Percentiles rank a stretch among this genome's conserved stretches.
phyloP scores from a whole-genome alignment of 2,888 invertebrate genomes.

The Aspidiotus rigidus region DNA sequence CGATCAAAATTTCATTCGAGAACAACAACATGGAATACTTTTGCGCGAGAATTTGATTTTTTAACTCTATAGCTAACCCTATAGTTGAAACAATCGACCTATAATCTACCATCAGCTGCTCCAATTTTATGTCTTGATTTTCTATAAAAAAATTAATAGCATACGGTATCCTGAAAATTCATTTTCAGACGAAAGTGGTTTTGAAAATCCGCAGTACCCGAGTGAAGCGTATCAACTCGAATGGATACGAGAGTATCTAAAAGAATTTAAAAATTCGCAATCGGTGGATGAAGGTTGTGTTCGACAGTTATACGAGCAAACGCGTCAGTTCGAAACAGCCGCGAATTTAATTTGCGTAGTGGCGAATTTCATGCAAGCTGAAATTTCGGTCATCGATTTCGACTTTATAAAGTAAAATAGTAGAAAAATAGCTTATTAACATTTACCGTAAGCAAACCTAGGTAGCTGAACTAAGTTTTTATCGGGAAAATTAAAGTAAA shows the following conservation, averaged over 20 bases:
- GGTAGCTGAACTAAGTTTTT: no score
- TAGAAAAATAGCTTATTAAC: no score
- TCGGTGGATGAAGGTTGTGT: neutral
- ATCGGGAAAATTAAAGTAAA: no score
- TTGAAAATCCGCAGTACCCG: neutral
- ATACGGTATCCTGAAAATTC: no score
- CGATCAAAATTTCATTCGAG: no score
- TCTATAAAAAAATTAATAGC: no score
- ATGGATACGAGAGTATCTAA: neutral
- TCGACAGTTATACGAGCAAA: slow-evolving; percentile 46
- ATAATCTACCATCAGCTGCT: no score
- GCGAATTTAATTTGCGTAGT: slow-evolving; percentile 85
- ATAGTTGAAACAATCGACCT: no score
- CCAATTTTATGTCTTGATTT: no score
- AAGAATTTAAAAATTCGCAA: neutral
- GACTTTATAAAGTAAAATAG: slow-evolving; percentile 77
- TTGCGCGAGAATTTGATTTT: no score
- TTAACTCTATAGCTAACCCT: no score
- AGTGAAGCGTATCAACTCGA: neutral
- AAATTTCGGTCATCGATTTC: slow-evolving; percentile 80
- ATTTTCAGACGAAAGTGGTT: neutral
- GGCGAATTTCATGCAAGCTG: slow-evolving; percentile 83
- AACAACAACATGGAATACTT: no score
- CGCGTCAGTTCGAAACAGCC: slow-evolving; percentile 67
- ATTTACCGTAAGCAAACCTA: neutral